Conservation (phyloP, 2,888 invertebrate genomes). For the Cosmia pyralina region DNA sequence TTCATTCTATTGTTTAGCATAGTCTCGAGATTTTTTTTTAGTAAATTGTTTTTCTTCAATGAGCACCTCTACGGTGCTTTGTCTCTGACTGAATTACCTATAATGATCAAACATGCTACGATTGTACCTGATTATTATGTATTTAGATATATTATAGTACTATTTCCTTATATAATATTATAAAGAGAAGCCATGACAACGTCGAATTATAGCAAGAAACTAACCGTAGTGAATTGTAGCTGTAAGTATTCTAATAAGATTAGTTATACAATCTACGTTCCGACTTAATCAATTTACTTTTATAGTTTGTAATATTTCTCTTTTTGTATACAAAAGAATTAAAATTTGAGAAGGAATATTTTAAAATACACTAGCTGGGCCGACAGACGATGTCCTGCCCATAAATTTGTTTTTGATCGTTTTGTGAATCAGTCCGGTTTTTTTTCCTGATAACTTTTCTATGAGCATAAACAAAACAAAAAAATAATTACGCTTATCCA, state of each 20-base stretch:
- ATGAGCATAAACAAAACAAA: too few species aligned
- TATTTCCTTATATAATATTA: constrained; percentile 14
- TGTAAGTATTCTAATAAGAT: constrained; percentile 35
- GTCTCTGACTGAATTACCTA: constrained; percentile 2
- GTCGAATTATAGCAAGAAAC: constrained; percentile 25
- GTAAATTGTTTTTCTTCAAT: constrained; percentile 1
- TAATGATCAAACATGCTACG: not conserved
- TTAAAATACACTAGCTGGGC: too few species aligned
- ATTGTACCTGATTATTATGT: not conserved
- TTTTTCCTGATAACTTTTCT: too few species aligned
- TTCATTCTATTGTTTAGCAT: constrained; percentile 56
- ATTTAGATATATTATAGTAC: constrained; percentile 10
- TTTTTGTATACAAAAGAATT: not conserved
- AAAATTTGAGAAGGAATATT: not conserved
- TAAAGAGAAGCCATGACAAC: constrained; percentile 36
- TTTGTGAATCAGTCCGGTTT: too few species aligned
- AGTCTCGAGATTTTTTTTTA: constrained; percentile 17
- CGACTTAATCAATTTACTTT: constrained; percentile 30
- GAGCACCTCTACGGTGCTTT: constrained; percentile 5
- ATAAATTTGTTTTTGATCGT: too few species aligned
- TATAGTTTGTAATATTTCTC: not conserved
- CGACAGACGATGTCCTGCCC: too few species aligned
- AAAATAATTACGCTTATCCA: too few species aligned
- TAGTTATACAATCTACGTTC: constrained; percentile 37
- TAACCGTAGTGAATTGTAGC: constrained; percentile 29